phyloP scores from a whole-genome alignment of 2,888 invertebrate genomes.

The Pristionchus exspectatus region DNA sequence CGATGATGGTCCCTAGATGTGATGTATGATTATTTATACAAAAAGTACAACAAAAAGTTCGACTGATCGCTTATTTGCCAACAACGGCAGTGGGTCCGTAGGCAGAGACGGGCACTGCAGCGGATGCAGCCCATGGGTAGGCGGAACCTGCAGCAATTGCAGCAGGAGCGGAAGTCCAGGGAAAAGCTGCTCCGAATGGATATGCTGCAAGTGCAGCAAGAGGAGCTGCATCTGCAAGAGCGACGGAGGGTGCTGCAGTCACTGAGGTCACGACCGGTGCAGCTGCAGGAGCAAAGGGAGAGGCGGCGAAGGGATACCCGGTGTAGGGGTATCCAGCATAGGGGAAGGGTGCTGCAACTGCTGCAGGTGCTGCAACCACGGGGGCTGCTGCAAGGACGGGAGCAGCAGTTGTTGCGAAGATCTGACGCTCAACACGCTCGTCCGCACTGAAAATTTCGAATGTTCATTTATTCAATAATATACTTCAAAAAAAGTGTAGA shows the following conservation, averaged over 20 bases:
- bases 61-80: no score
- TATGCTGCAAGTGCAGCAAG: conserved; percentile 32
- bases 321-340: background rate
- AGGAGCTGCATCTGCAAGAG: conserved; percentile 5
- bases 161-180: background rate
- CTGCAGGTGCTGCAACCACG: conserved; percentile 23
- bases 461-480: no score
- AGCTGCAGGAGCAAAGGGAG: conserved; percentile 44
- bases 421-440: conserved; percentile 35
- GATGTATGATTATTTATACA: no score
- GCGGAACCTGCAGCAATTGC: conserved; percentile 17
- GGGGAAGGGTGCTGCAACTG: conserved; percentile 25
- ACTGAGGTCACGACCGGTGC: conserved; percentile 12
- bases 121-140: background rate
- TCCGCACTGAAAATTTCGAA: conserved; percentile 39
- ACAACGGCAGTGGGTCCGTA: no score
- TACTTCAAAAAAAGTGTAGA: no score
- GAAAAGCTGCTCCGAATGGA: background rate
- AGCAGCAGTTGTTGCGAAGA: conserved; percentile 33
- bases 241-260: conserved; percentile 9
- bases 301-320: conserved; percentile 26
- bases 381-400: conserved; percentile 17
- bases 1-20: no score
- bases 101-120: background rate
- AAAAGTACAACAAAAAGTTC: no score